Conservation (phyloP, 2,888 invertebrate species). For the Eueremaeus valkanovi region DNA sequence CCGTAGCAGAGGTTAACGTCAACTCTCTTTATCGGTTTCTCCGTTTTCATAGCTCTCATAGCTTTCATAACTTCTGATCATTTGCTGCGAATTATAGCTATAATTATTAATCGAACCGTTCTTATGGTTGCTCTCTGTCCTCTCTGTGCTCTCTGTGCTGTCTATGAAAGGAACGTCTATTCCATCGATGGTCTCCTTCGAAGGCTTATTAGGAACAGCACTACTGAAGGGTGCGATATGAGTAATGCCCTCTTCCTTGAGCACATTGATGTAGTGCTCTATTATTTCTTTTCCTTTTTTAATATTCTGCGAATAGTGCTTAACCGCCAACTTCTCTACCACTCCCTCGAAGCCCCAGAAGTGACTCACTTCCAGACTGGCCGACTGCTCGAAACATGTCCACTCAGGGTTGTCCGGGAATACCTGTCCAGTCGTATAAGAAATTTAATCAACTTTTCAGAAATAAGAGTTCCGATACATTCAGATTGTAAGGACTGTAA, state of each 20-base stretch:
- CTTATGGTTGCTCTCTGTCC: constrained; percentile 7
- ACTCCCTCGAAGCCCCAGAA: constrained; percentile 92
- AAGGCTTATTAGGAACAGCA: not conserved
- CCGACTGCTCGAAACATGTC: constrained; percentile 94
- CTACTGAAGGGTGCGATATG: constrained; percentile 54
- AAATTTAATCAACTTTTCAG: too few relatives aligned
- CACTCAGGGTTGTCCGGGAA: constrained; percentile 89
- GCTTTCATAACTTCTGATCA: too few relatives aligned
- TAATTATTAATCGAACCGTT: constrained; percentile 21
- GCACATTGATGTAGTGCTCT: constrained; percentile 75
- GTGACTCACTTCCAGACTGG: constrained; percentile 84
- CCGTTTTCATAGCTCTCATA: constrained; percentile 12
- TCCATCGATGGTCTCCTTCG: not conserved
- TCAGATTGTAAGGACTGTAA: too few relatives aligned
- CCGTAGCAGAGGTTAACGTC: not conserved
- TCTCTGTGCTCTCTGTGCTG: constrained; percentile 4
- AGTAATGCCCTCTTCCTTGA: constrained; percentile 69
- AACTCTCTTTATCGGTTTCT: not conserved
- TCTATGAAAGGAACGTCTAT: constrained; percentile 9
- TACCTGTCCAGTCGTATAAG: constrained; percentile 63
- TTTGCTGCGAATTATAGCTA: constrained; percentile 18
- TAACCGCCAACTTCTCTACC: constrained; percentile 92
- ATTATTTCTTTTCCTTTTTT: constrained; percentile 90
- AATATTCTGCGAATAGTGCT: constrained; percentile 84
- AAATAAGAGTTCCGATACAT: too few relatives aligned